These are phyloP conservation scores for Microplitis manilae DNA, from an alignment of 2,888 invertebrate genomes.

Conservation along the genomic window DNA sequence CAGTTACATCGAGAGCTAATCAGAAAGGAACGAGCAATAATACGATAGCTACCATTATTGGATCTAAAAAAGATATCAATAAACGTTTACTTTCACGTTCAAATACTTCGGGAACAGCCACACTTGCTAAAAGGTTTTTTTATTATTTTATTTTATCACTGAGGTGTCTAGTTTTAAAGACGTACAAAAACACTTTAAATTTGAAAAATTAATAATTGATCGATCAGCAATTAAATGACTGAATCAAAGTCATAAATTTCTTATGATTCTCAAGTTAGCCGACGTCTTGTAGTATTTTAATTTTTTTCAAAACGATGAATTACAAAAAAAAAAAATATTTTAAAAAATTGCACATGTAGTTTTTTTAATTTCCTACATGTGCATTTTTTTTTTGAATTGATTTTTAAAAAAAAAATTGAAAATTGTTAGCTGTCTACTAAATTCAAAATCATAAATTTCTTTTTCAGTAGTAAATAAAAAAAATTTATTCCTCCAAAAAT, in stretches of 20 bases:
- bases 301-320: too few relatives aligned
- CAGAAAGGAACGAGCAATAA: slow-evolving; percentile 47
- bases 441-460: slow-evolving; percentile 5
- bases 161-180: too few relatives aligned
- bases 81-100: slow-evolving; percentile 65
- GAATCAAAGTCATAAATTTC: too few relatives aligned
- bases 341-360: too few relatives aligned
- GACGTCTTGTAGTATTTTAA: too few relatives aligned
- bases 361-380: too few relatives aligned
- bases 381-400: slow-evolving; percentile 14
- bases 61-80: slow-evolving; percentile 63
- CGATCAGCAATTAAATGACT: too few relatives aligned
- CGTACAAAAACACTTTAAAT: too few relatives aligned
- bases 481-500: too few relatives aligned
- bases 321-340: too few relatives aligned
- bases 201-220: too few relatives aligned
- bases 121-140: slow-evolving; percentile 65
- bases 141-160: slow-evolving; percentile 17
- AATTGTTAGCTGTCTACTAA: background rate
- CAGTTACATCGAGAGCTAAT: background rate
- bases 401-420: background rate
- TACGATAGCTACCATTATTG: slow-evolving; percentile 57
- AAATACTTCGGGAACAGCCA: slow-evolving; percentile 53
- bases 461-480: background rate
- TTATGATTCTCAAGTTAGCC: too few relatives aligned